Percentiles rank a stretch among this genome's conserved stretches.
phyloP scores from a whole-genome alignment of 2,888 invertebrate genomes.

The Netelia virgata region DNA sequence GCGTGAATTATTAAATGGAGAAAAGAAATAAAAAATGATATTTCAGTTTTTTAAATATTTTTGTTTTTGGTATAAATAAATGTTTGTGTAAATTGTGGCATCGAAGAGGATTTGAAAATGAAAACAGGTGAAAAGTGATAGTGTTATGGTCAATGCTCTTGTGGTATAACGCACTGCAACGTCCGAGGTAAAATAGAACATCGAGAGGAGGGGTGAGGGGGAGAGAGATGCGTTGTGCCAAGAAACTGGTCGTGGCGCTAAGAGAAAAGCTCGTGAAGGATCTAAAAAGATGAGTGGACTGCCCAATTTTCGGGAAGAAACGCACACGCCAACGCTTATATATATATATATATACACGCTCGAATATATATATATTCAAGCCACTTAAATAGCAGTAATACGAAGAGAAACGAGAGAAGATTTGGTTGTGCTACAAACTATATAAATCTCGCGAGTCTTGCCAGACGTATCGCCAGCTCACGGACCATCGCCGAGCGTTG shows the following conservation, averaged over 20 bases:
- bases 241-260: conserved; percentile 47
- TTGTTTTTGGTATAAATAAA: not conserved
- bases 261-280: conserved; percentile 48
- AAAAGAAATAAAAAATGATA: no score
- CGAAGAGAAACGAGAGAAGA: not conserved
- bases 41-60: no score
- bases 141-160: conserved; percentile 27
- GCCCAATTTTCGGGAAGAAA: conserved; percentile 48
- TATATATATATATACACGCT: conserved; percentile 15
- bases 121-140: conserved; percentile 30
- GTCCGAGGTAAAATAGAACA: conserved; percentile 49
- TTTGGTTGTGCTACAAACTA: conserved; percentile 20
- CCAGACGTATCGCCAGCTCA: conserved; percentile 20
- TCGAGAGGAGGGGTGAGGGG: not conserved
- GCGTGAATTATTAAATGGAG: no score
- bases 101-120: conserved; percentile 5
- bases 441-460: conserved; percentile 18
- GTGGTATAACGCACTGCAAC: conserved; percentile 6
- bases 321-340: conserved; percentile 1
- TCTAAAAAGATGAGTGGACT: conserved; percentile 5
- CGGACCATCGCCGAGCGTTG: conserved; percentile 1
- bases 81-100: not conserved
- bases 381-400: not conserved
- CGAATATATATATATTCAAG: not conserved
- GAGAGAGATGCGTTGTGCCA: conserved; percentile 18